These are phyloP conservation scores for Turnix velox DNA, from an alignment of 2,113 vertebrate genomes.

Conservation along the genomic window DNA sequence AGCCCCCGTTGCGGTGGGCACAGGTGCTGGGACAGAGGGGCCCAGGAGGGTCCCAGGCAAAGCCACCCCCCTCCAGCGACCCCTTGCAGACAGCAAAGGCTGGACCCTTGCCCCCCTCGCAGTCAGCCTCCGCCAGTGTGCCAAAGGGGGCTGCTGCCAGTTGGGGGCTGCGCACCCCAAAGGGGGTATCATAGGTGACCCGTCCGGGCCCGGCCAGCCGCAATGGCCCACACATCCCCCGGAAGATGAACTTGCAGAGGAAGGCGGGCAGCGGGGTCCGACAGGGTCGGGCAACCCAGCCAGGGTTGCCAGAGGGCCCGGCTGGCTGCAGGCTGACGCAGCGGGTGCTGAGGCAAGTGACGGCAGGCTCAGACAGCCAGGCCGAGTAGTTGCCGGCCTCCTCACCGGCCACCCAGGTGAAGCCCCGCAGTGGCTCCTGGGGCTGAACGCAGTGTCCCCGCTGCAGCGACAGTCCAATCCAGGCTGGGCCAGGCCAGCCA, in stretches of 20 bases:
- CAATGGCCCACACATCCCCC: slow-evolving; percentile 71
- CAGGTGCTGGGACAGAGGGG: slow-evolving; percentile 66
- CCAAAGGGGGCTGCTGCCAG: slow-evolving; percentile 67
- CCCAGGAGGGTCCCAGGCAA: slow-evolving; percentile 53
- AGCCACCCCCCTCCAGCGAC: background rate
- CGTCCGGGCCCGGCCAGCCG: slow-evolving; percentile 56
- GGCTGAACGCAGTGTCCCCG: background rate
- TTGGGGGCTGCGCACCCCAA: slow-evolving; percentile 41
- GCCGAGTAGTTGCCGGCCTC: slow-evolving; percentile 37
- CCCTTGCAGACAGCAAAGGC: slow-evolving; percentile 54
- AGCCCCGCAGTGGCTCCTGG: slow-evolving; percentile 60
- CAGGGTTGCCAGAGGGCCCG: background rate
- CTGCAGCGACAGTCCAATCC: slow-evolving; percentile 70
- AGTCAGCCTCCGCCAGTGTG: slow-evolving; percentile 54
- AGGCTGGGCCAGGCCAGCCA: slow-evolving; percentile 31
- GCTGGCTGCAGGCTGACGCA: slow-evolving; percentile 52
- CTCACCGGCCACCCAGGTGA: slow-evolving; percentile 58
- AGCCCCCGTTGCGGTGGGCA: slow-evolving; percentile 65
- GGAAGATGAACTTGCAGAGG: slow-evolving; percentile 79
- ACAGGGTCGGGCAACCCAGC: slow-evolving; percentile 61
- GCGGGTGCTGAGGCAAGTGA: slow-evolving; percentile 61
- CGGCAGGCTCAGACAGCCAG: slow-evolving; percentile 58
- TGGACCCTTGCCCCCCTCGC: background rate
- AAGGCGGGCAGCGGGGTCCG: slow-evolving; percentile 32
- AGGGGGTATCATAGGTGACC: slow-evolving; percentile 68